Evolutionary conservation across 2,113 vertebrate species (phyloP).

Genomic region (Colinus virginianus): DNA sequence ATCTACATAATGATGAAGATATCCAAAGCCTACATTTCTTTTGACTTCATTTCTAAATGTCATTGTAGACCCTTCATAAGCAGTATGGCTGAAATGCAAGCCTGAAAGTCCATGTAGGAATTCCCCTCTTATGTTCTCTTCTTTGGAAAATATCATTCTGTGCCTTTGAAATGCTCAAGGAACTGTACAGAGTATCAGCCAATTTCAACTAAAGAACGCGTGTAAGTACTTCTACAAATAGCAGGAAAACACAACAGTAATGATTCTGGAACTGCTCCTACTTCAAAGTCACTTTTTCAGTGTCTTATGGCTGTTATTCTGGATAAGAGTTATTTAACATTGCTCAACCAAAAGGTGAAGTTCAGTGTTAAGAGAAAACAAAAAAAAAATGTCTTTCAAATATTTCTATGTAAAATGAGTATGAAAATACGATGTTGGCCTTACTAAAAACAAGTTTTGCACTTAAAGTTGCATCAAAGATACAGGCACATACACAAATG

Average conservation of each 20-base stretch:
- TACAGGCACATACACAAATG: rapidly evolving
- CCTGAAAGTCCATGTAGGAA: background rate
- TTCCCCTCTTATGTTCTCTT: background rate
- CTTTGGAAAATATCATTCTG: background rate
- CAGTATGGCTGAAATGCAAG: background rate
- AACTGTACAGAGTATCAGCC: background rate
- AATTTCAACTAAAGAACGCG: background rate
- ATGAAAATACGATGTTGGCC: background rate
- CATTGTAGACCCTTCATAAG: background rate
- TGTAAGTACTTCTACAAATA: background rate
- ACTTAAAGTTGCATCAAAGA: background rate
- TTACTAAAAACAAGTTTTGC: background rate
- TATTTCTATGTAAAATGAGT: background rate
- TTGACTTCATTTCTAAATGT: background rate
- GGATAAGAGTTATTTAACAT: background rate
- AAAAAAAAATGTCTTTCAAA: background rate
- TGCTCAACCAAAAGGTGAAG: background rate
- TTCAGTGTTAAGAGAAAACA: background rate
- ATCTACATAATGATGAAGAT: background rate
- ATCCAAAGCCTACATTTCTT: background rate
- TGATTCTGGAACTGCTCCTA: background rate
- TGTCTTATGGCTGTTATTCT: background rate
- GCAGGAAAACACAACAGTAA: background rate
- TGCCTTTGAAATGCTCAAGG: background rate
- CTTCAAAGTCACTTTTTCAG: background rate